Evolutionary conservation across 53 echinoderm and acorn worm genomes (phyloP), one percentile per base, ranked within the genome.

Genomic region (Zoroaster sp.): DNA sequence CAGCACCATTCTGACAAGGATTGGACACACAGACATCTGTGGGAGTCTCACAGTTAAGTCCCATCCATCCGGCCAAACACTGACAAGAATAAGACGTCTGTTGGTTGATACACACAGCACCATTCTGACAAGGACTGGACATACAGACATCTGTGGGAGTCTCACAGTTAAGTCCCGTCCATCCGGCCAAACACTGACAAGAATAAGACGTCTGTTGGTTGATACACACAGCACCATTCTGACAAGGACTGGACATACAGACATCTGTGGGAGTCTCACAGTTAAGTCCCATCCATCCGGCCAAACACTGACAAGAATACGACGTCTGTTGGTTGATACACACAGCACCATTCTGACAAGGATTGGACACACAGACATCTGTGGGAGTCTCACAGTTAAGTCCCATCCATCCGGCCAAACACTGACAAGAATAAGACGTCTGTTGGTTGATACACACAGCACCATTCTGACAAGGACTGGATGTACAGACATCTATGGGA

Each of bases 1-100:
- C 69, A 3, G 90, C 96, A 37, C 90, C 94, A 83, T 96, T 94
- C 72, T 75, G 87, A 92, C 96, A 96, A 14, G 92, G 69, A 32
- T 46, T 45, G n/a, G 69, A 34, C 10, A 4, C n/a, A 33, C 83
- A 83, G 12, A 75, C 28, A 33, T 44, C 69, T 20, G 69, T 23
- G 20, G 42, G 21, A 20, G 83, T 69, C 9, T 83, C 83, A 83
- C 83, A 83, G 32, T 68, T 69, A 25, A 33, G 21, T 11, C 74
- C 75, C 23, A n/a, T 17, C 53, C 86, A 86, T 15, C 72, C 86
- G 14, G 40, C 45, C 4, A 30, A n/a, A 72, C 86, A 86, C 20
- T 49, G 69, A 70, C 86, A 66, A 69, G 80, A 49, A 36, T 77
- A 72, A 15, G 75, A 75, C 10, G 75, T 75, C 47, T 46, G 47